Evolutionary conservation across 30 jellyfish, hydroid and myxozoan genomes (phyloP).

Genomic region (Aurelia coerulea): DNA sequence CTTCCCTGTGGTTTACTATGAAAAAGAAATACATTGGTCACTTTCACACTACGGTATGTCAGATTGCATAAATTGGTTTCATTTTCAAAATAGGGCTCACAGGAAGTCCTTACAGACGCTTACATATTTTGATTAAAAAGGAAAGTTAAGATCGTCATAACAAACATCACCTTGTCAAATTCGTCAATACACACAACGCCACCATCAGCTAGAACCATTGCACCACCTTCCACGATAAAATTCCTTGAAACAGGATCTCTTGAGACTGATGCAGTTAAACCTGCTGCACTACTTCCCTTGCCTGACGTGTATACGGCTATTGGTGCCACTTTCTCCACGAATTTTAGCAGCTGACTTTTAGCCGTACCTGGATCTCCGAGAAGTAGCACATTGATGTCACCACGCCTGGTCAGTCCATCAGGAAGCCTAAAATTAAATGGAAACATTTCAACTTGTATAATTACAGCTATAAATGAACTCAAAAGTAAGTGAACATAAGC

Average conservation of each 20-base stretch:
- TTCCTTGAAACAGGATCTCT: constrained; percentile 97
- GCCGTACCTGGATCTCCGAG: constrained; percentile 99
- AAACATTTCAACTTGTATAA: no score
- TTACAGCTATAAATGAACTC: no score
- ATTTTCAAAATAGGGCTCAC: no score
- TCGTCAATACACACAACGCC: constrained; percentile 99
- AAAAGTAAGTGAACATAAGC: no score
- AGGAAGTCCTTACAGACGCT: no score
- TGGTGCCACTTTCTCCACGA: constrained; percentile 99
- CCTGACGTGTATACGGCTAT: constrained; percentile 99
- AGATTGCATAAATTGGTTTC: no score
- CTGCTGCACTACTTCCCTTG: constrained; percentile 99
- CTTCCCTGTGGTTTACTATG: no score
- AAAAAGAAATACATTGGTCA: no score
- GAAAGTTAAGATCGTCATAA: no score
- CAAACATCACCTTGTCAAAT: constrained; percentile 89
- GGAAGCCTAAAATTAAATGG: constrained; percentile 76
- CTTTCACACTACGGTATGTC: no score
- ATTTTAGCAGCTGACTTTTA: constrained; percentile 97
- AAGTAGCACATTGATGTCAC: constrained; percentile 95
- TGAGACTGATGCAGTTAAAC: constrained; percentile 97
- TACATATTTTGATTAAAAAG: no score
- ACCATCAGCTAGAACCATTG: constrained; percentile 99
- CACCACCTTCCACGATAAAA: constrained; percentile 99
- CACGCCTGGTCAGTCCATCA: constrained; percentile 99